Evolutionary conservation across 2,888 invertebrate genomes (phyloP).

Genomic region (Campoplex nolae): DNA sequence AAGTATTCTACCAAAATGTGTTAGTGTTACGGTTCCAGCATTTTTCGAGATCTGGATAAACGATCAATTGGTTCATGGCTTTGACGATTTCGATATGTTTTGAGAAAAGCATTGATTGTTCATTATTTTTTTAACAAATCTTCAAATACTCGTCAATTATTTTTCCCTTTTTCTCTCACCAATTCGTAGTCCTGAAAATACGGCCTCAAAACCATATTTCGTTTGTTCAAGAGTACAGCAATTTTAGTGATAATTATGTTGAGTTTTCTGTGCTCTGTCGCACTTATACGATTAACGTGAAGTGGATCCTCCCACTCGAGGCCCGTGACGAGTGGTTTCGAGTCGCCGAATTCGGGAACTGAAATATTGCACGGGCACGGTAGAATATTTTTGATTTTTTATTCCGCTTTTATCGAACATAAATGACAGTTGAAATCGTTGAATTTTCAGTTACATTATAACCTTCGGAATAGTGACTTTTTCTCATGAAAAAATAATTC

Average conservation of each 20-base stretch:
- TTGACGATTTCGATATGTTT: background rate
- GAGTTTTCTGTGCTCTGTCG: slow-evolving; percentile 88
- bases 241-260: slow-evolving; percentile 91
- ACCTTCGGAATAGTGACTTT: background rate
- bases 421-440: background rate
- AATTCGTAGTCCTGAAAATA: slow-evolving; percentile 92
- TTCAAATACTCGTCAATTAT: background rate
- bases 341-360: slow-evolving; percentile 85
- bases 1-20: slow-evolving; percentile 91
- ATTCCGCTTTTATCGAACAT: background rate
- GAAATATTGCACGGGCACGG: background rate
- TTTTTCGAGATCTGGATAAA: slow-evolving; percentile 89
- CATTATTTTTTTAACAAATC: too few relatives aligned
- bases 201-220: slow-evolving; percentile 89
- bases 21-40: slow-evolving; percentile 90
- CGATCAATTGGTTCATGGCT: background rate
- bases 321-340: slow-evolving; percentile 85
- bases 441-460: background rate
- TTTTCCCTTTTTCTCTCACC: slow-evolving; percentile 80
- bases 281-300: slow-evolving; percentile 88
- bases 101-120: too few relatives aligned
- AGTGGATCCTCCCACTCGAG: slow-evolving; percentile 90
- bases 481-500: background rate
- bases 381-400: background rate
- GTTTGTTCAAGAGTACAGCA: slow-evolving; percentile 86